A percentile compares a stretch with the other conserved stretches of the same genome.
phyloP scores from a whole-genome alignment of 2,113 vertebrate species.

The Tachysurus fulvidraco region DNA sequence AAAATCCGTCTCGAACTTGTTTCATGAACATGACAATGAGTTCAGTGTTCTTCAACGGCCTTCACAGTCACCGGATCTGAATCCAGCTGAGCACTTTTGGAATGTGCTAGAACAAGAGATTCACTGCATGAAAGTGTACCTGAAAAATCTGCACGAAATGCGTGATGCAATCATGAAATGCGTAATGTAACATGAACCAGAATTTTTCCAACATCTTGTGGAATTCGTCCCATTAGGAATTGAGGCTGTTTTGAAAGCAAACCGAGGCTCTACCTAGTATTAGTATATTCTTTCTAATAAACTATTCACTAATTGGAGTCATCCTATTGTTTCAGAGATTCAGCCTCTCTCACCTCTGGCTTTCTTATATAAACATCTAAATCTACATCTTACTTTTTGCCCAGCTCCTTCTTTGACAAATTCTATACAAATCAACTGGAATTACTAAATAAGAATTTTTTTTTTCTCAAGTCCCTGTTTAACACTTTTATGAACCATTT shows the following conservation, averaged over 20 bases:
- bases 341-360: background rate
- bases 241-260: background rate
- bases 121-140: background rate
- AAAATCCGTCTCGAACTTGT: background rate
- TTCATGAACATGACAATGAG: background rate
- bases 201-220: background rate
- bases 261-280: background rate
- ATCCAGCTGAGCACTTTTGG: background rate
- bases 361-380: background rate
- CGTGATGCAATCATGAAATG: background rate
- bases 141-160: background rate
- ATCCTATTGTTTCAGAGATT: background rate
- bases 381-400: background rate
- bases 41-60: background rate
- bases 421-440: background rate
- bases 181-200: background rate
- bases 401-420: background rate
- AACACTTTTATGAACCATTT: background rate
- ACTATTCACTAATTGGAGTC: background rate
- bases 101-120: background rate
- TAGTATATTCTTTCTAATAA: background rate
- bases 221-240: background rate
- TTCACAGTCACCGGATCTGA: background rate
- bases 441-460: background rate
- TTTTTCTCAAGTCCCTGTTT: background rate